Evolutionary conservation across 2,888 invertebrate species (phyloP).

Genomic region (Fragum fragum): DNA sequence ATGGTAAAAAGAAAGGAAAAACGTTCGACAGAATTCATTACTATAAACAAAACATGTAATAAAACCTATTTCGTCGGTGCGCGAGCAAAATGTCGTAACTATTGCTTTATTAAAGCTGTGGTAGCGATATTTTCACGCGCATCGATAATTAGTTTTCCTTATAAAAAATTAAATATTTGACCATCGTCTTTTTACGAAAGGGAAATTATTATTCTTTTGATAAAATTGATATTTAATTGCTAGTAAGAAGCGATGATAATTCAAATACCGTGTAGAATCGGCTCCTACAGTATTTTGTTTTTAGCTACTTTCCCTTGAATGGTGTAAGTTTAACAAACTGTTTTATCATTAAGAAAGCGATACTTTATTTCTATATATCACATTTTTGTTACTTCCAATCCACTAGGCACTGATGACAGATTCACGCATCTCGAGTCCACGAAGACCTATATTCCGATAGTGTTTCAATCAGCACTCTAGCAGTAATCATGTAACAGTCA

Average conservation of each 20-base stretch:
- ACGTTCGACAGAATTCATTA: no score
- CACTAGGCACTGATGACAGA: not conserved
- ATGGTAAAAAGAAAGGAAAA: no score
- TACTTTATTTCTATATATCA: no score
- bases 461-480: conserved; percentile 9
- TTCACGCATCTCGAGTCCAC: not conserved
- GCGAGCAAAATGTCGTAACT: no score
- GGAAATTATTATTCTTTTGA: not conserved
- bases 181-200: no score
- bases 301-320: not conserved
- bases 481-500: conserved; percentile 8
- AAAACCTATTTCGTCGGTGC: no score
- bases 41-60: not conserved
- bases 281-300: not conserved
- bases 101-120: no score
- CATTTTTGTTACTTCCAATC: no score
- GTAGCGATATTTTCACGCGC: not conserved
- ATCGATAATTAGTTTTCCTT: no score
- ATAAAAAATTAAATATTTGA: no score
- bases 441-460: not conserved
- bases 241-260: not conserved
- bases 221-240: not conserved
- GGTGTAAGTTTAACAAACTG: no score
- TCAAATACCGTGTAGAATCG: not conserved
- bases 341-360: no score